Percentiles rank a stretch among this genome's conserved stretches.
These are phyloP conservation scores for Prosapia bicincta DNA, from an alignment of 2,888 invertebrate species.

Conservation along the genomic window DNA sequence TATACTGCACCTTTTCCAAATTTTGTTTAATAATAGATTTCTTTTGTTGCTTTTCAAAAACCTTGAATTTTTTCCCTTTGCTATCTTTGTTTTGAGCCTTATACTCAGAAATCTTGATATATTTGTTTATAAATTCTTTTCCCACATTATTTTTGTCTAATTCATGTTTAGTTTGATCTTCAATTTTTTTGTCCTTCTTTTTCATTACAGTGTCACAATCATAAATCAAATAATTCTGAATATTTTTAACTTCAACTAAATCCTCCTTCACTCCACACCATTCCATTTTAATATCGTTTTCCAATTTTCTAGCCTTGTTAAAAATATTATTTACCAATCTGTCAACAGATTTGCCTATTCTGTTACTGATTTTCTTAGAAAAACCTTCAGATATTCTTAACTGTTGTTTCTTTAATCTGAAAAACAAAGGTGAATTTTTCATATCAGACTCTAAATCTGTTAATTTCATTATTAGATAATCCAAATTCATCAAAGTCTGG, in stretches of 20 bases:
- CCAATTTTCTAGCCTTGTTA: constrained; percentile 11
- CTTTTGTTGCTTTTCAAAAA: neutral
- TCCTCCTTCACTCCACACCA: constrained; percentile 10
- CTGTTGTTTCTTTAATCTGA: neutral
- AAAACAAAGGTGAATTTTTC: constrained; percentile 1
- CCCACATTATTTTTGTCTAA: neutral
- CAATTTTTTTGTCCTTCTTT: neutral
- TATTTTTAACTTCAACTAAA: neutral
- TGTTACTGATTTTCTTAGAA: neutral
- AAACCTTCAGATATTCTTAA: neutral
- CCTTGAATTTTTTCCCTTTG: neutral
- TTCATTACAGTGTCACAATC: neutral
- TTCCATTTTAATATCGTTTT: constrained; percentile 4
- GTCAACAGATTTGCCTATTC: constrained; percentile 5
- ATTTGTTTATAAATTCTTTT: too few species aligned
- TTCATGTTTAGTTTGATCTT: neutral
- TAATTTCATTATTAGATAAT: neutral
- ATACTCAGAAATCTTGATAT: too few species aligned
- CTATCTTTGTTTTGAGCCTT: neutral
- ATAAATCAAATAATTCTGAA: neutral
- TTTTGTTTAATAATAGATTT: neutral
- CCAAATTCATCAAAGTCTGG: constrained; percentile 16
- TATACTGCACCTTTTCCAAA: too few species aligned
- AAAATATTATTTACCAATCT: constrained; percentile 13
- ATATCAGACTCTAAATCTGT: constrained; percentile 7